A percentile compares a stretch with the other conserved stretches of the same genome.
Evolutionary conservation across 2,797 vertebrate genomes (phyloP).

Genomic region (Cyprinodon diabolis): DNA sequence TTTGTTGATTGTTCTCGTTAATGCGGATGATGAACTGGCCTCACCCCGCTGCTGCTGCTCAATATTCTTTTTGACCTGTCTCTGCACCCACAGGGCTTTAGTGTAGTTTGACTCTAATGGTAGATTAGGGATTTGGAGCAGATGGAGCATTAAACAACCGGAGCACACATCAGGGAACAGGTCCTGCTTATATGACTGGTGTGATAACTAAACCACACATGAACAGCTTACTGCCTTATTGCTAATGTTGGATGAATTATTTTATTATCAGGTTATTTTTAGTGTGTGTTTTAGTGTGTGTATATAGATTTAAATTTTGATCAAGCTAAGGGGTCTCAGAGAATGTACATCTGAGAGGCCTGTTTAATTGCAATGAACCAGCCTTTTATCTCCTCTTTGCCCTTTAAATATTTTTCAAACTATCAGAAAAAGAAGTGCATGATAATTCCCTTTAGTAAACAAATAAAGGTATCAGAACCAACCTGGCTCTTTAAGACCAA

Average conservation of each 20-base stretch:
- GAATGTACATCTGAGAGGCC: not conserved
- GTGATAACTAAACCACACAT: constrained; percentile 10
- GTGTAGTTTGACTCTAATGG: constrained; percentile 44
- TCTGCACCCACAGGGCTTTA: constrained; percentile 30
- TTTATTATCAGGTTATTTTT: not conserved
- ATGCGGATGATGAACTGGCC: constrained; percentile 4
- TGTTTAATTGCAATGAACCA: not conserved
- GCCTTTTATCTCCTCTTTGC: not conserved
- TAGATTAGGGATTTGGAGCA: constrained; percentile 44
- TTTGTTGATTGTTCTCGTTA: constrained; percentile 3
- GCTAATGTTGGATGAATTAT: not conserved
- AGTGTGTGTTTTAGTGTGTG: not conserved
- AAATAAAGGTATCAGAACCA: not conserved
- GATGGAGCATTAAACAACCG: constrained; percentile 58
- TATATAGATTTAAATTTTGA: not conserved
- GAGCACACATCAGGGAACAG: constrained; percentile 43
- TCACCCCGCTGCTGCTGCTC: not conserved
- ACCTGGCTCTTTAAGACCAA: not conserved
- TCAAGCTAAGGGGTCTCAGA: not conserved
- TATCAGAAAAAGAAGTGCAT: not conserved
- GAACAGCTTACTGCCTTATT: constrained; percentile 1
- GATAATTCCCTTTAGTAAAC: not conserved
- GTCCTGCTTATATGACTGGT: not conserved
- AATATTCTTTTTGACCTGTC: constrained; percentile 53
- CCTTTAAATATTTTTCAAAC: not conserved